Evolutionary conservation across 1,140 invertebrate species (phyloP), one percentile per base, ranked within the genome.

Genomic region (Solen grandis): DNA sequence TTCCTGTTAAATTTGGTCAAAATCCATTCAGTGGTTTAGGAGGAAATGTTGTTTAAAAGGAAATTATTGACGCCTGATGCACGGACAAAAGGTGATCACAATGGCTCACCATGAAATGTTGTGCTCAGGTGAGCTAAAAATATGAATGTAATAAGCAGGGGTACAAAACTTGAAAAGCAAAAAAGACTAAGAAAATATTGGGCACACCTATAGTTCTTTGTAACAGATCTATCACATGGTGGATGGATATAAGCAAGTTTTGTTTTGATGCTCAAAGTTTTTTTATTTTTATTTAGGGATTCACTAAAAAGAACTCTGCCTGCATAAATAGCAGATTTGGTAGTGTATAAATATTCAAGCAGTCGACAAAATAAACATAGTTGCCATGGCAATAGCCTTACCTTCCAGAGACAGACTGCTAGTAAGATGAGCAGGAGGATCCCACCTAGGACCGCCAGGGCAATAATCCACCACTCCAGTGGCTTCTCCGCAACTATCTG

Each of bases 351-450:
- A 10, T 46, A 10, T 46, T 10, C 41, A 46, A 46, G 19, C 8
- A 19, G 41, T 19, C 41, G 19, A 46, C 19, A 8, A 46, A 19
- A 46, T 46, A 46, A 46, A 8, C 8, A 46, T 46, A 46, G 19
- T 46, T 46, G 41, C 8, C 41, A 46, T 10, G 19, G 10, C 19
- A 65, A 65, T 38, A 16, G 29, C n/a, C 63, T 66, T 66, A 82
- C 80, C 80, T 82, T 82, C 80, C 80, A 82, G n/a, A 82, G 46
- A 63, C 73, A 60, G 19, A 82, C 36, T 46, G 70, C 80, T n/a
- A 82, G 62, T 10, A 75, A 29, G 16, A 82, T 52, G 1, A 82
- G 41, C 31, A 82, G 31, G 2, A 82, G 19, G 5, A 82, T 36
- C 25, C 80, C 80, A n/a, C 73, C 63, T 27, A 82, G 10, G 14